Conservation (phyloP, 2,888 invertebrate genomes). For the Apotomis capreana region DNA sequence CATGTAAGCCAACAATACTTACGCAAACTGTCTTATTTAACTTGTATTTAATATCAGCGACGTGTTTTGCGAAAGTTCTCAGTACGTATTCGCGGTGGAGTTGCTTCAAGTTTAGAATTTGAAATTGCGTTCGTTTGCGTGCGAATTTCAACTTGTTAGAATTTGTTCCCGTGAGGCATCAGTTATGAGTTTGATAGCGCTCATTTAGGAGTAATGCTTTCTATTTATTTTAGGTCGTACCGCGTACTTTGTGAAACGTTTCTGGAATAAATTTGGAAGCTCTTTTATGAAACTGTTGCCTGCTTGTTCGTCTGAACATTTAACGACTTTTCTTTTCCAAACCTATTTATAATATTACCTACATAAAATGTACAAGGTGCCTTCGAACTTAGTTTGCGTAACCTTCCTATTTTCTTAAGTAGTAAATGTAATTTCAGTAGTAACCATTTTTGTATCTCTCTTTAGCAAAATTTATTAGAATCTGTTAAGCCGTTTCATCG, state of each 20-base stretch:
- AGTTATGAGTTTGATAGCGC: conserved; percentile 54
- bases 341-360: neutral
- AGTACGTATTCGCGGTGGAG: conserved; percentile 58
- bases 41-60: conserved; percentile 78
- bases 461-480: too few species aligned
- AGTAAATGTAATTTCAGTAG: too few species aligned
- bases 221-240: conserved; percentile 42
- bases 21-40: conserved; percentile 72
- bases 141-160: conserved; percentile 60
- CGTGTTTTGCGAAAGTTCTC: conserved; percentile 71
- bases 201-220: conserved; percentile 46
- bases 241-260: conserved; percentile 36
- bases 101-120: conserved; percentile 68
- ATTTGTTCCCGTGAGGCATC: conserved; percentile 52
- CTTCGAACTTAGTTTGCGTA: too few species aligned
- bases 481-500: too few species aligned
- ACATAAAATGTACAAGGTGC: too few species aligned
- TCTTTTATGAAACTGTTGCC: conserved; percentile 19
- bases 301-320: conserved; percentile 14
- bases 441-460: too few species aligned
- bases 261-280: conserved; percentile 33
- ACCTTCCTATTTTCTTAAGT: too few species aligned
- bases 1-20: conserved; percentile 71
- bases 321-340: conserved; percentile 16
- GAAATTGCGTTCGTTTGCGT: conserved; percentile 66